phyloP scores from a whole-genome alignment of 2,113 vertebrate genomes.

The Corynorhinus townsendii region DNA sequence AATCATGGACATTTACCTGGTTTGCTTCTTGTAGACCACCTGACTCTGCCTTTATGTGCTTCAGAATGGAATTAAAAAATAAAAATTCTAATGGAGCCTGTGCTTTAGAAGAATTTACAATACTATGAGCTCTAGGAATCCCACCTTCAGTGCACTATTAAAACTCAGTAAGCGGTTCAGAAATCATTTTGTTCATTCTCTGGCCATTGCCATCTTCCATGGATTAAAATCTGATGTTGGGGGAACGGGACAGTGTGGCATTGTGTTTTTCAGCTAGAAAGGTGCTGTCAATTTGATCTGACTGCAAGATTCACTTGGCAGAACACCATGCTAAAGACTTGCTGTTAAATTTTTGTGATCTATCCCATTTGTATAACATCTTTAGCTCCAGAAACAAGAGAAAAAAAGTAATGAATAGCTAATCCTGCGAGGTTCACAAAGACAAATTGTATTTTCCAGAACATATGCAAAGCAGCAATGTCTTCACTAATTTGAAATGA shows the following conservation, averaged over 20 bases:
- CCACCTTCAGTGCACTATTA: background rate
- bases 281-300: conserved; percentile 12
- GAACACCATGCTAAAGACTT: conserved; percentile 7
- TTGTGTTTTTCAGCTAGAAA: background rate
- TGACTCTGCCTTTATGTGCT: background rate
- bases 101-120: background rate
- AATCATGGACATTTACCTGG: background rate
- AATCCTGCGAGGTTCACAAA: background rate
- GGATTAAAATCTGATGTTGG: background rate
- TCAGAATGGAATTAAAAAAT: conserved; percentile 21
- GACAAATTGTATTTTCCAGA: conserved; percentile 8
- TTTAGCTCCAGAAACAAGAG: conserved; percentile 22
- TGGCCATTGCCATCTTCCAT: background rate
- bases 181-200: background rate
- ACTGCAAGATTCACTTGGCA: conserved; percentile 20
- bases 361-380: background rate
- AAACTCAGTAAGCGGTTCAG: background rate
- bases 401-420: background rate
- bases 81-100: background rate
- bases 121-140: background rate
- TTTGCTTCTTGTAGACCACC: background rate
- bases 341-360: background rate
- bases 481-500: conserved; percentile 24
- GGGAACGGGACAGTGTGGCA: background rate
- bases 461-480: background rate